These are phyloP conservation scores for Smutsia gigantea DNA, from an alignment of 2,797 vertebrate species.

Conservation along the genomic window DNA sequence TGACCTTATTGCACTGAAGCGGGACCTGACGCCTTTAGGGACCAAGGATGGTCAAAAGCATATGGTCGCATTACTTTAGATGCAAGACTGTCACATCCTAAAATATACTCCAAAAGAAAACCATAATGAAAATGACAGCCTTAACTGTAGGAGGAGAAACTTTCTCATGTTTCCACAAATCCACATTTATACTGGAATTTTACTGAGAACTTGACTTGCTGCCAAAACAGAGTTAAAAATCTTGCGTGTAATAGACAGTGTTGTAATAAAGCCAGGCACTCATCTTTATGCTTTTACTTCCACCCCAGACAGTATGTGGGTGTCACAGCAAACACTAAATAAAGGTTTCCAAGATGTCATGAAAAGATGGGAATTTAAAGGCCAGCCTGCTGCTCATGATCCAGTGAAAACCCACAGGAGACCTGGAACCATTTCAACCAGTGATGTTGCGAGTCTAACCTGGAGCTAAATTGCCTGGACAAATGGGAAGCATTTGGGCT, in stretches of 20 bases:
- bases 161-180: conserved; percentile 89
- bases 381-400: conserved; percentile 93
- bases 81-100: conserved; percentile 94
- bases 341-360: conserved; percentile 97
- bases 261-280: conserved; percentile 95
- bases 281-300: conserved; percentile 94
- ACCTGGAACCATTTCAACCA: conserved; percentile 93
- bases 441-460: conserved; percentile 92
- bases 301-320: conserved; percentile 94
- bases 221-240: conserved; percentile 89
- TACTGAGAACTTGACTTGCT: conserved; percentile 92
- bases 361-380: conserved; percentile 96
- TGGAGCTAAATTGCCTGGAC: conserved; percentile 95
- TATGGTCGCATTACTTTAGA: conserved; percentile 93
- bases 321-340: conserved; percentile 93
- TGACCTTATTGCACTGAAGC: conserved; percentile 93
- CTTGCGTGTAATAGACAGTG: conserved; percentile 92
- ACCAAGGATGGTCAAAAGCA: conserved; percentile 92
- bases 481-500: conserved; percentile 90
- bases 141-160: conserved; percentile 94
- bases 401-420: conserved; percentile 96
- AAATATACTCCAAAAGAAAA: conserved; percentile 91
- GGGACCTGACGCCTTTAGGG: conserved; percentile 97
- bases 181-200: conserved; percentile 86
- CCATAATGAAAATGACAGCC: conserved; percentile 82